Conservation (phyloP, 2,113 vertebrate genomes). For the Oncorhynchus kisutch region DNA sequence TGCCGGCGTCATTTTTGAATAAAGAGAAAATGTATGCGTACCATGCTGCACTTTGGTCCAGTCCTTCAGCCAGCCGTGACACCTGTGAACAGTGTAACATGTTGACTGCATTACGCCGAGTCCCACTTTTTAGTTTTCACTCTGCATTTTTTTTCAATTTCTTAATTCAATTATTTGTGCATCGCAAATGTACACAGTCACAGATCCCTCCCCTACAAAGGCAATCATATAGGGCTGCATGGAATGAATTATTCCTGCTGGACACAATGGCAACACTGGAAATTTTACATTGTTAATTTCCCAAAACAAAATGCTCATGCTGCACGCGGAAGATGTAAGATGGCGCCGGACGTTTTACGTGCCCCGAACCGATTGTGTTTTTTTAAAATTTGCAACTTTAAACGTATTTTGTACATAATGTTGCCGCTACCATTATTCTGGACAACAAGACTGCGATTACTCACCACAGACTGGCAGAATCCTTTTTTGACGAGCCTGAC, state of each 20-base stretch:
- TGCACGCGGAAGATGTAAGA: neutral
- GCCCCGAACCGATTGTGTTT: too few relatives aligned
- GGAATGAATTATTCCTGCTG: slow-evolving; percentile 5
- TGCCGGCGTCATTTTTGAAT: too few relatives aligned
- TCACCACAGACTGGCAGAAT: too few relatives aligned
- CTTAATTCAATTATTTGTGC: neutral
- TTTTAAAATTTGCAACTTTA: too few relatives aligned
- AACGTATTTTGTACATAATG: too few relatives aligned
- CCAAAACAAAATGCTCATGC: slow-evolving; percentile 1
- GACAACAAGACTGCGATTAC: too few relatives aligned
- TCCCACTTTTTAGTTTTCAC: neutral
- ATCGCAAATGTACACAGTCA: neutral
- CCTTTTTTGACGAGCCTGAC: too few relatives aligned
- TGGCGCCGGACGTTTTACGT: too few relatives aligned
- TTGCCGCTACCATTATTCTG: too few relatives aligned
- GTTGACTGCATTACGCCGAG: neutral
- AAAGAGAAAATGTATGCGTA: too few relatives aligned
- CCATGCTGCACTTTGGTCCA: too few relatives aligned
- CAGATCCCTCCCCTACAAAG: slow-evolving; percentile 1
- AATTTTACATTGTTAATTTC: neutral
- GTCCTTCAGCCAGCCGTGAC: too few relatives aligned
- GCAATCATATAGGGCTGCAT: slow-evolving; percentile 4
- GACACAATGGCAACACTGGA: neutral
- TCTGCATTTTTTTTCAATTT: neutral
- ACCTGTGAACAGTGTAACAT: neutral